phyloP scores from a whole-genome alignment of 2,888 invertebrate species.

The Cosmopolites sordidus region DNA sequence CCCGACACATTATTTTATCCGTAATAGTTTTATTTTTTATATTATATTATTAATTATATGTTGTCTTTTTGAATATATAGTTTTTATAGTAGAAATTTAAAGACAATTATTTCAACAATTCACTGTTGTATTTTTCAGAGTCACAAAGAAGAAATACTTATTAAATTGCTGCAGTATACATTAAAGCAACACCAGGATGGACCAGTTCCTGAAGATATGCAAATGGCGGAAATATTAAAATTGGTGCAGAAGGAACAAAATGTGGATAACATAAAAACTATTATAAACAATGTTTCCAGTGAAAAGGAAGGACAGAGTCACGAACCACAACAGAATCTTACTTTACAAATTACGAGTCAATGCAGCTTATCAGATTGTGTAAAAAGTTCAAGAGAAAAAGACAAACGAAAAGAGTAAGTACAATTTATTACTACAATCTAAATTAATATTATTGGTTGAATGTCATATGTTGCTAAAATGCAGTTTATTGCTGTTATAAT shows the following conservation, averaged over 20 bases:
- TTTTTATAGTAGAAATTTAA: too few relatives aligned
- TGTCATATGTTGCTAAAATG: too few relatives aligned
- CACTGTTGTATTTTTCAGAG: too few relatives aligned
- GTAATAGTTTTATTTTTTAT: too few relatives aligned
- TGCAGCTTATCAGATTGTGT: constrained; percentile 13
- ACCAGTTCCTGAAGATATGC: background rate
- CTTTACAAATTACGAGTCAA: constrained; percentile 27
- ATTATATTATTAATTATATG: too few relatives aligned
- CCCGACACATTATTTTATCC: too few relatives aligned
- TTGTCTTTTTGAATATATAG: too few relatives aligned
- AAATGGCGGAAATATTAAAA: constrained; percentile 9
- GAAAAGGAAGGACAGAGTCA: background rate
- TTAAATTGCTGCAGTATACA: constrained; percentile 18
- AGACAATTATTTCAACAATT: too few relatives aligned
- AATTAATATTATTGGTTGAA: too few relatives aligned
- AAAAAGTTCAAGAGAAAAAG: constrained; percentile 5
- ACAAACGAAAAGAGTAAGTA: constrained; percentile 31
- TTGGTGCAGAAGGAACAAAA: constrained; percentile 12
- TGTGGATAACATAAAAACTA: constrained; percentile 11
- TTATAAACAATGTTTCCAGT: constrained; percentile 6
- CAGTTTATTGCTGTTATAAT: too few relatives aligned
- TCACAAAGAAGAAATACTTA: constrained; percentile 6
- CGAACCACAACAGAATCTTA: constrained; percentile 15
- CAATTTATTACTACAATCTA: too few relatives aligned
- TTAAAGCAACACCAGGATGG: constrained; percentile 12